Evolutionary conservation across 2,888 invertebrate species (phyloP).

Genomic region (Chrysina gloriosa): DNA sequence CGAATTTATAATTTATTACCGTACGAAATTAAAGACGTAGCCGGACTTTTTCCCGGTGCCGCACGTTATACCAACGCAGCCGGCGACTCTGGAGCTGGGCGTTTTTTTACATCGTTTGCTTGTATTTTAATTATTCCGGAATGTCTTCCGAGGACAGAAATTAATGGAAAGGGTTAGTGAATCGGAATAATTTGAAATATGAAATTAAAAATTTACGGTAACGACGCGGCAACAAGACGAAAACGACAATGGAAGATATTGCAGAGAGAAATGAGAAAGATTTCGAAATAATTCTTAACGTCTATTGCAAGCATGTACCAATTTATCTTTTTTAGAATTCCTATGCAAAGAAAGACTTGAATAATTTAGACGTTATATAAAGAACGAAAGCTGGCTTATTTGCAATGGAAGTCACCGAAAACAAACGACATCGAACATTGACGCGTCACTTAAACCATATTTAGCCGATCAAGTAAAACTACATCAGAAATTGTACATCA

Average conservation of each 20-base stretch:
- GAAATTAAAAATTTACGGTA: constrained; percentile 32
- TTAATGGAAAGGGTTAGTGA: constrained; percentile 38
- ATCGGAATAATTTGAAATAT: constrained; percentile 36
- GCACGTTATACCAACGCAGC: not conserved
- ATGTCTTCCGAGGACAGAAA: constrained; percentile 35
- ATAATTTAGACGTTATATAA: too few relatives aligned
- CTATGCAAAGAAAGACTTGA: too few relatives aligned
- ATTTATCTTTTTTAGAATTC: not conserved
- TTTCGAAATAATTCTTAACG: constrained; percentile 1
- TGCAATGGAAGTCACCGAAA: too few relatives aligned
- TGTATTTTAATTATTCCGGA: constrained; percentile 36
- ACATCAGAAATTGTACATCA: too few relatives aligned
- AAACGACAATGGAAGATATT: constrained; percentile 7
- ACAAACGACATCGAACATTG: too few relatives aligned
- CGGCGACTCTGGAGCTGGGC: not conserved
- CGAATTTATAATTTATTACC: constrained; percentile 35
- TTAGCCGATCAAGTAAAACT: too few relatives aligned
- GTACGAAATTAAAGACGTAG: constrained; percentile 30
- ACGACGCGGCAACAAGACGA: constrained; percentile 9
- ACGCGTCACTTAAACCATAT: too few relatives aligned
- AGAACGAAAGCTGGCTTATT: too few relatives aligned
- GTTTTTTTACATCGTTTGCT: constrained; percentile 31
- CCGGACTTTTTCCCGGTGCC: constrained; percentile 9
- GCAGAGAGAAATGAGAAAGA: not conserved
- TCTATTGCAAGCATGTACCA: not conserved